These are phyloP conservation scores for Cataglyphis rosenhaueri DNA, from an alignment of 2,888 invertebrate species.

Conservation along the genomic window DNA sequence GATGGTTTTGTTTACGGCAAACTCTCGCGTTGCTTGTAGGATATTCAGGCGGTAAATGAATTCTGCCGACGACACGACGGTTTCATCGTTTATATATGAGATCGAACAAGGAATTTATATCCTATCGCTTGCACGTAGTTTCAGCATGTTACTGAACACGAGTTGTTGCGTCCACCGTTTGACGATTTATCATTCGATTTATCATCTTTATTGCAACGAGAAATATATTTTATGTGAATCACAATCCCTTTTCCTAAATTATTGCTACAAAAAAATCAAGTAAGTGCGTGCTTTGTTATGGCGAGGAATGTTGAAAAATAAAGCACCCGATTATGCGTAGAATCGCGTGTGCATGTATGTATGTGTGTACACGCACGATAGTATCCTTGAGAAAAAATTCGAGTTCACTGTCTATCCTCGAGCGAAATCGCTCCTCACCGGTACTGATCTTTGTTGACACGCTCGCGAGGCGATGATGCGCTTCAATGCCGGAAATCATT, in stretches of 20 bases:
- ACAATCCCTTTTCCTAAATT: neutral
- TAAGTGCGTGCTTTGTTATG: neutral
- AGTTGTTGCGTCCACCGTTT: neutral
- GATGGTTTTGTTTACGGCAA: conserved; percentile 14
- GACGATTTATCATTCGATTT: conserved; percentile 9
- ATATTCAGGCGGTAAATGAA: conserved; percentile 43
- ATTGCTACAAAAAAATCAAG: neutral
- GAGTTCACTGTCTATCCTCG: conserved; percentile 4
- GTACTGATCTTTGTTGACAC: conserved; percentile 29
- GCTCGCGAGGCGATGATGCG: neutral
- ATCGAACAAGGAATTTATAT: conserved; percentile 36
- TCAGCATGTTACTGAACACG: neutral
- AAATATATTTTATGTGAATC: neutral
- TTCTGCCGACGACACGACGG: conserved; percentile 42
- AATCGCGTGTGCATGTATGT: neutral
- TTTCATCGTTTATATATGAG: conserved; percentile 17
- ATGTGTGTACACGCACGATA: neutral
- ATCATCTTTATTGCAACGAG: neutral
- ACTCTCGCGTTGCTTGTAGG: conserved; percentile 19
- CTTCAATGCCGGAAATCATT: conserved; percentile 58
- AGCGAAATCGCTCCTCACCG: conserved; percentile 23
- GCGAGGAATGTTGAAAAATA: neutral
- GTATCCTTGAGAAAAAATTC: conserved; percentile 19
- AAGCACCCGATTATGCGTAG: neutral
- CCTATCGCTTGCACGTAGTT: conserved; percentile 13